phyloP scores from a whole-genome alignment of 1,140 invertebrate genomes.

The Drosophila insularis region DNA sequence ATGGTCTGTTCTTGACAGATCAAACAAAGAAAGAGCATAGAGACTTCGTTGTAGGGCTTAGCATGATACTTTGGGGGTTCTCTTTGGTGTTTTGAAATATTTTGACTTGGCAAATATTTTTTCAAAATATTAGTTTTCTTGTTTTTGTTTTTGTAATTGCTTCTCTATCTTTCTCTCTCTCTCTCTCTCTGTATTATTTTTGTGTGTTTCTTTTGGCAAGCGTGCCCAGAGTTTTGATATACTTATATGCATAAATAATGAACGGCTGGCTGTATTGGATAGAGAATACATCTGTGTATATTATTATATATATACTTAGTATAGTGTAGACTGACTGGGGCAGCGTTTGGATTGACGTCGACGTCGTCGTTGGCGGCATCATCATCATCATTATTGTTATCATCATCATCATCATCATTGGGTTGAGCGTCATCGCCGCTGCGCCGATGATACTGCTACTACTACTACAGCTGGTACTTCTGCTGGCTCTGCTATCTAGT shows the following conservation, averaged over 20 bases:
- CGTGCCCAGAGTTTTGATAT: conserved; percentile 19
- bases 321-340: conserved; percentile 3
- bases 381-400: too few relatives aligned
- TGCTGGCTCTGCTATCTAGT: conserved; percentile 28
- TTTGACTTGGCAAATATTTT: conserved; percentile 31
- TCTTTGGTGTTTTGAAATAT: conserved; percentile 29
- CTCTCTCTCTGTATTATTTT: conserved; percentile 17
- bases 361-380: neutral
- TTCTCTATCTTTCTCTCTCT: conserved; percentile 1
- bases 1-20: too few relatives aligned
- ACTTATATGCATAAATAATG: conserved; percentile 20
- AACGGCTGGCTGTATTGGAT: conserved; percentile 1
- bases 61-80: neutral
- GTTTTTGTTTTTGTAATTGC: neutral
- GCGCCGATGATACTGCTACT: neutral
- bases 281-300: conserved; percentile 1
- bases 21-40: neutral
- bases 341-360: neutral
- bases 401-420: neutral
- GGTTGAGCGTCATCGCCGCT: conserved; percentile 7
- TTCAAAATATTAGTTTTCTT: conserved; percentile 32
- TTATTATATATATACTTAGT: conserved; percentile 7
- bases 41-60: neutral
- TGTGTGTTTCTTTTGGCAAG: conserved; percentile 33
- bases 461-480: conserved; percentile 28